Conservation (phyloP, 1,140 invertebrate species). For the Platyscapa corneri region DNA sequence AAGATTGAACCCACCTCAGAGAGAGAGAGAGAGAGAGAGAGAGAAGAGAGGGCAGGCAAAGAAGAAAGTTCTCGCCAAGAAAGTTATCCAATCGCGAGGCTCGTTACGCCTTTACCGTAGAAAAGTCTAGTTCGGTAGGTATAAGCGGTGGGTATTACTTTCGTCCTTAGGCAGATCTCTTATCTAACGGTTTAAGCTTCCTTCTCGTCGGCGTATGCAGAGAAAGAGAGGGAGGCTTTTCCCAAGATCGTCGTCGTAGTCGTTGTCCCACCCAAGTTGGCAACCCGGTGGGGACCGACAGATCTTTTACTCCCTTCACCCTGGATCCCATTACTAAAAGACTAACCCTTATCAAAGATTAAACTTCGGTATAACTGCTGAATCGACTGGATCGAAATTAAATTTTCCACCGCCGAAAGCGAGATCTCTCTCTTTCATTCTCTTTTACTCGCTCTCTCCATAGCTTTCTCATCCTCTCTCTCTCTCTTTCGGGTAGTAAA, state of each 20-base stretch:
- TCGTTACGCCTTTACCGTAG: conserved; percentile 71
- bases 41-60: conserved; percentile 26
- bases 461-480: conserved; percentile 42
- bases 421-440: conserved; percentile 58
- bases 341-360: conserved; percentile 78
- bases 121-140: conserved; percentile 68
- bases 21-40: background rate
- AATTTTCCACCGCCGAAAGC: conserved; percentile 72
- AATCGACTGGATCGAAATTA: conserved; percentile 78
- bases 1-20: conserved; percentile 16
- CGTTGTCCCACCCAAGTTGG: conserved; percentile 56
- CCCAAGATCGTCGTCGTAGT: conserved; percentile 24
- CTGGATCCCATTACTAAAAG: conserved; percentile 75
- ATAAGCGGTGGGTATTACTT: conserved; percentile 73
- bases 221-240: conserved; percentile 42
- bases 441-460: conserved; percentile 55
- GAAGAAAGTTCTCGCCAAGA: conserved; percentile 64
- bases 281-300: conserved; percentile 11
- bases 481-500: background rate
- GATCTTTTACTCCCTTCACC: conserved; percentile 22
- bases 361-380: conserved; percentile 77
- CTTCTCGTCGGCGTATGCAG: conserved; percentile 53
- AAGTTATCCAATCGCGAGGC: conserved; percentile 74
- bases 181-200: conserved; percentile 75
- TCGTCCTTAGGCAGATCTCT: conserved; percentile 72